Percentiles rank a stretch among this genome's conserved stretches.
Conservation (phyloP, 1,140 invertebrate genomes). For the Agrypnia vestita region DNA sequence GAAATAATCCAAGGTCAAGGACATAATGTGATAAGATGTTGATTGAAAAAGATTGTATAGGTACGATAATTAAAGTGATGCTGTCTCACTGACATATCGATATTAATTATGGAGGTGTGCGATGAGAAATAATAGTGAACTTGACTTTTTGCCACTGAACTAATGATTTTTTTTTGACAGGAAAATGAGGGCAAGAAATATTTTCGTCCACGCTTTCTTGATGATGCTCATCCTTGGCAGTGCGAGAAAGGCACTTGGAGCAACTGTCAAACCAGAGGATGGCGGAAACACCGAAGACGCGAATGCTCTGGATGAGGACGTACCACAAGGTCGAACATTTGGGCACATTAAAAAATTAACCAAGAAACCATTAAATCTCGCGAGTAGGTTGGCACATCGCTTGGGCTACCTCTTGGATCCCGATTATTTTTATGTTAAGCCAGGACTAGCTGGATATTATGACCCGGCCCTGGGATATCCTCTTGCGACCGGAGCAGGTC, state of each 20-base stretch:
- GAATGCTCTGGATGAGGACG: not conserved
- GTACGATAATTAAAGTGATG: too few relatives aligned
- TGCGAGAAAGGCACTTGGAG: not conserved
- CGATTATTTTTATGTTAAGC: not conserved
- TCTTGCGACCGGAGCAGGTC: too few relatives aligned
- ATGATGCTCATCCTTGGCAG: not conserved
- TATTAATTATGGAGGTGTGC: too few relatives aligned
- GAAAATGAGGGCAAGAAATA: not conserved
- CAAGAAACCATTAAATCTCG: constrained; percentile 33
- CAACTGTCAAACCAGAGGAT: not conserved
- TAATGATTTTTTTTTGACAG: not conserved
- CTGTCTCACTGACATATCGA: too few relatives aligned
- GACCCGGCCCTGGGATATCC: not conserved
- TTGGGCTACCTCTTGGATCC: too few relatives aligned
- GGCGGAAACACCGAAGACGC: not conserved
- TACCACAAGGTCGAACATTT: constrained; percentile 47
- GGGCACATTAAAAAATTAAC: constrained; percentile 18
- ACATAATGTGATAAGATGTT: too few relatives aligned
- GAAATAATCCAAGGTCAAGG: too few relatives aligned
- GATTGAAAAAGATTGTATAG: too few relatives aligned
- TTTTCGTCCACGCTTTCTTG: not conserved
- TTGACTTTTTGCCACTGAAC: too few relatives aligned
- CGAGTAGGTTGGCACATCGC: constrained; percentile 44
- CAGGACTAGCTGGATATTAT: not conserved
- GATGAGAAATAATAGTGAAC: too few relatives aligned